Percentiles rank a stretch among this genome's conserved stretches.
Evolutionary conservation across 2,888 invertebrate genomes (phyloP).

Genomic region (Ormyrus nitidulus): DNA sequence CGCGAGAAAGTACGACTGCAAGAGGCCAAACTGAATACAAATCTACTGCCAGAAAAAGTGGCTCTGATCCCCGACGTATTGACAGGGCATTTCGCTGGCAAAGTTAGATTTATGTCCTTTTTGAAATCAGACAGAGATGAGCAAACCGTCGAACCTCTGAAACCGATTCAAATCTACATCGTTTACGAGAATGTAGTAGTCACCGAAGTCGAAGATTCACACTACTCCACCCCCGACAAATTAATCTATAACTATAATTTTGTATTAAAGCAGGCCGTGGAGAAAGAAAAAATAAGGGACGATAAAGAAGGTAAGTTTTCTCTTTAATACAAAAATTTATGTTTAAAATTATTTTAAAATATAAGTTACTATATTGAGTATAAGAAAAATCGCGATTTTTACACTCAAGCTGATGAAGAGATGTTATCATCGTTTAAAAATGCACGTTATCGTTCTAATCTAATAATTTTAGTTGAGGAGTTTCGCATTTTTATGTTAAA

Average conservation of each 20-base stretch:
- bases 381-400: too few species aligned
- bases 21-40: slow-evolving; percentile 77
- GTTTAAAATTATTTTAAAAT: not conserved
- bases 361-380: not conserved
- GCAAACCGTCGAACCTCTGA: slow-evolving; percentile 77
- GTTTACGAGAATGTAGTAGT: slow-evolving; percentile 86
- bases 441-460: too few species aligned
- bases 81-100: slow-evolving; percentile 81
- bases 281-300: slow-evolving; percentile 64
- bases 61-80: slow-evolving; percentile 83
- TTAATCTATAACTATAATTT: slow-evolving; percentile 82
- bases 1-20: slow-evolving; percentile 76
- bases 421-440: too few species aligned
- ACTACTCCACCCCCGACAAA: slow-evolving; percentile 79
- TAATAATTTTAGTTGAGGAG: too few species aligned
- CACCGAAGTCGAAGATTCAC: slow-evolving; percentile 79
- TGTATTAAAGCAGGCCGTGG: slow-evolving; percentile 69
- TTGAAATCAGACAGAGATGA: slow-evolving; percentile 36
- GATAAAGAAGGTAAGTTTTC: too few species aligned
- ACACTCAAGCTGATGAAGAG: too few species aligned
- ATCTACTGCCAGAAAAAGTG: slow-evolving; percentile 80
- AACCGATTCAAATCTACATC: slow-evolving; percentile 81
- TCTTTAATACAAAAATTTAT: not conserved
- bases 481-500: too few species aligned
- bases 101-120: slow-evolving; percentile 77